Conservation (phyloP, 1,140 invertebrate genomes). For the Diprion similis region DNA sequence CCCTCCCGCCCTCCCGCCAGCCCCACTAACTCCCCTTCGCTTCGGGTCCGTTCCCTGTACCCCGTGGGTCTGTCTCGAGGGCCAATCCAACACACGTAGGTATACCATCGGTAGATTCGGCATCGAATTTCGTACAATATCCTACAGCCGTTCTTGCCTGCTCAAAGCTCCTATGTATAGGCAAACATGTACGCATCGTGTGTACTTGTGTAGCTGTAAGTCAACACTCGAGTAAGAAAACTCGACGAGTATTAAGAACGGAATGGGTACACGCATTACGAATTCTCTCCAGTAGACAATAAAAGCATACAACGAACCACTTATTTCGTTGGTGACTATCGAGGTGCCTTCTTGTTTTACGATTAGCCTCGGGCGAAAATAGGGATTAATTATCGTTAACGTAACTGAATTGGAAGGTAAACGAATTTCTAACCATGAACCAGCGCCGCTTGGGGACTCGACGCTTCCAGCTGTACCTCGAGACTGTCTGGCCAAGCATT, state of each 20-base stretch:
- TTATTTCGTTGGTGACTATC: neutral
- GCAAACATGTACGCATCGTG: neutral
- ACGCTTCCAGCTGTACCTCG: conserved; percentile 10
- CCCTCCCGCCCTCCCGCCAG: neutral
- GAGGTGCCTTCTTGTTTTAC: neutral
- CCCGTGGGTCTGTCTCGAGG: conserved; percentile 25
- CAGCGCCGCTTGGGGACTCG: neutral
- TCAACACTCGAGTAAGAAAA: conserved; percentile 1
- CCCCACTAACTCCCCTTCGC: conserved; percentile 22
- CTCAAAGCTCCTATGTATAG: neutral
- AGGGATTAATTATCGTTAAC: neutral
- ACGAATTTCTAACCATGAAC: too few relatives aligned
- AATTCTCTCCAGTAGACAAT: neutral
- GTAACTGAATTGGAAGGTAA: too few relatives aligned
- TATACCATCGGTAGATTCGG: neutral
- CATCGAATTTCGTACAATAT: neutral
- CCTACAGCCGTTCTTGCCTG: neutral
- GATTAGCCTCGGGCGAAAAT: conserved; percentile 5
- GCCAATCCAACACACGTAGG: conserved; percentile 18
- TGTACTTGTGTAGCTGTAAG: neutral
- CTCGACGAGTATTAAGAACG: neutral
- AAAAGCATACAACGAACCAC: neutral
- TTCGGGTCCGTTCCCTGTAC: conserved; percentile 31
- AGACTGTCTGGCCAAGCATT: neutral
- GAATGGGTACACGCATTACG: neutral